phyloP scores from a whole-genome alignment of 2,797 vertebrate genomes.

The Anguilla obscura region DNA sequence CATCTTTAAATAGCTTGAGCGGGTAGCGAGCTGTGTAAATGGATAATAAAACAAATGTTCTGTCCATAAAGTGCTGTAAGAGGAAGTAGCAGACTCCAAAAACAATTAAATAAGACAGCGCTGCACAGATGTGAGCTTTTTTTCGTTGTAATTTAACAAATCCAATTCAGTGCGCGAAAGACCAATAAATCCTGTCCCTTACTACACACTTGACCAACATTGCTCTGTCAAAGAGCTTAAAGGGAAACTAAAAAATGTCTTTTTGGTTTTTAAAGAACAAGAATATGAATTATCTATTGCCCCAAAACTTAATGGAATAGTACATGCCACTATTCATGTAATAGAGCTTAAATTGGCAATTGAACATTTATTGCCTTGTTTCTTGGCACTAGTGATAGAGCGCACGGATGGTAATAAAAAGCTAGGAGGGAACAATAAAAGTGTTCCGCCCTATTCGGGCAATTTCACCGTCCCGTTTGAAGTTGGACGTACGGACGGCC shows the following conservation, averaged over 20 bases:
- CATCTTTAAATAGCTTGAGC: not conserved
- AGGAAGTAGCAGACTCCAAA: not conserved
- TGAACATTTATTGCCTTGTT: not conserved
- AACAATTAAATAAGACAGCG: not conserved
- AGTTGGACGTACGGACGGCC: not conserved
- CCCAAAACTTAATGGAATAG: not conserved
- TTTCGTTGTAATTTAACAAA: not conserved
- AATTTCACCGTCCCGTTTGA: not conserved
- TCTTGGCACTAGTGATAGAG: not conserved
- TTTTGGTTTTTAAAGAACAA: not conserved
- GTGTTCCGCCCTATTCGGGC: not conserved
- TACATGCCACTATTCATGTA: not conserved
- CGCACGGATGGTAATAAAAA: not conserved
- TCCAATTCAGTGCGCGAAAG: not conserved
- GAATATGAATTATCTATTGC: not conserved
- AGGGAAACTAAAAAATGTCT: not conserved
- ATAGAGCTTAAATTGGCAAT: not conserved
- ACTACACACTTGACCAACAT: not conserved
- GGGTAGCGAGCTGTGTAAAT: not conserved
- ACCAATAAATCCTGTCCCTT: not conserved
- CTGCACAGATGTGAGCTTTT: not conserved
- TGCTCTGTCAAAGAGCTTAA: not conserved
- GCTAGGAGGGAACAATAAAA: not conserved
- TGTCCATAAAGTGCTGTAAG: not conserved
- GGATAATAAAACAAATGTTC: conserved; percentile 6